phyloP scores from a whole-genome alignment of 35 echinoderm and acorn worm species.

The Stichopus chloronotus region DNA sequence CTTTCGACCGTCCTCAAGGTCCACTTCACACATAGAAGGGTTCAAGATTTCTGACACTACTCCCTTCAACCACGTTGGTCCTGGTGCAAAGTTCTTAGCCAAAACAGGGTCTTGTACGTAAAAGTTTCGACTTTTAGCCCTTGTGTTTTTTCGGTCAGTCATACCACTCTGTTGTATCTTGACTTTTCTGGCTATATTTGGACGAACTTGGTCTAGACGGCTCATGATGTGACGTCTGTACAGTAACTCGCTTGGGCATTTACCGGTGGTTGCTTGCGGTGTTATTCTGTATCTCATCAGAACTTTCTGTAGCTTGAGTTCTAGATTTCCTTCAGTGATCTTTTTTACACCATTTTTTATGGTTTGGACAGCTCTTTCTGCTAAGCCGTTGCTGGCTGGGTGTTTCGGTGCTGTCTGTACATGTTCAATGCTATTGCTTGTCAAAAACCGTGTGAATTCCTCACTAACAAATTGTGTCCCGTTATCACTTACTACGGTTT shows the following conservation, averaged over 20 bases:
- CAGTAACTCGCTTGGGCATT: slow-evolving; percentile 69
- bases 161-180: slow-evolving; percentile 59
- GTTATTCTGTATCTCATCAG: slow-evolving; percentile 68
- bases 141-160: slow-evolving; percentile 47
- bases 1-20: slow-evolving; percentile 62
- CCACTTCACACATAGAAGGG: slow-evolving; percentile 19
- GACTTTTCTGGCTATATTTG: slow-evolving; percentile 56
- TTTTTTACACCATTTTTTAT: slow-evolving; percentile 73
- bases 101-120: slow-evolving; percentile 56
- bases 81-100: slow-evolving; percentile 66
- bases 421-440: slow-evolving; percentile 63
- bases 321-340: slow-evolving; percentile 43
- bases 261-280: slow-evolving; percentile 68
- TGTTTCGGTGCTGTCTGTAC: slow-evolving; percentile 75
- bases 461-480: slow-evolving; percentile 64
- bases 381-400: slow-evolving; percentile 64
- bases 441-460: slow-evolving; percentile 65
- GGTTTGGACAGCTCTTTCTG: slow-evolving; percentile 76
- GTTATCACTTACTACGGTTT: slow-evolving; percentile 77
- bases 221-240: slow-evolving; percentile 59
- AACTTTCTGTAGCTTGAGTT: slow-evolving; percentile 69
- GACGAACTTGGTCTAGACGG: slow-evolving; percentile 61
- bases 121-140: slow-evolving; percentile 32
- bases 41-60: slow-evolving; percentile 36
- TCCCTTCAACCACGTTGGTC: slow-evolving; percentile 59